These are phyloP conservation scores for Ammodytes marinus DNA, from an alignment of 2,113 vertebrate species.

Conservation along the genomic window DNA sequence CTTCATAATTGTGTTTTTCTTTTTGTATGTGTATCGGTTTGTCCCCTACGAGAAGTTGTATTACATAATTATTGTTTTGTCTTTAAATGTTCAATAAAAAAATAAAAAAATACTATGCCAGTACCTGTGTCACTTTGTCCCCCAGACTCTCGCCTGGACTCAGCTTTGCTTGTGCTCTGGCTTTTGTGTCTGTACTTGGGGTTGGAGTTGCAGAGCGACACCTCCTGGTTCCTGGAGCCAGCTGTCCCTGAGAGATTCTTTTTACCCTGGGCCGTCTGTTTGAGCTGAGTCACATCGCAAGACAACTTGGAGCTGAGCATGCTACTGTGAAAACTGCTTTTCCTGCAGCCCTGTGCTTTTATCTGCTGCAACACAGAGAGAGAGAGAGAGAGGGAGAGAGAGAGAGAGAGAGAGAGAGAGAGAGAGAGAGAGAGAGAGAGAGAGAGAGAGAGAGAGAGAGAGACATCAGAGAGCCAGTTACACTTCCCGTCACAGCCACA, in stretches of 20 bases:
- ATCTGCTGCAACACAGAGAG: slow-evolving; percentile 80
- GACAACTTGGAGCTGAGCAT: slow-evolving; percentile 82
- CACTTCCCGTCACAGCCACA: slow-evolving; percentile 50
- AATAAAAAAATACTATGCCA: neutral
- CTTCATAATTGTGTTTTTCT: too few relatives aligned
- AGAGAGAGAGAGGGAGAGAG: slow-evolving; percentile 48
- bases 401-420: slow-evolving; percentile 30
- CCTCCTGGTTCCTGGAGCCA: slow-evolving; percentile 87
- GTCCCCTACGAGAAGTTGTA: too few relatives aligned
- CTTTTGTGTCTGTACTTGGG: slow-evolving; percentile 87
- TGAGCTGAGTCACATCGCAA: slow-evolving; percentile 86
- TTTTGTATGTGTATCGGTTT: too few relatives aligned
- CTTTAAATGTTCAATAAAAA: too few relatives aligned
- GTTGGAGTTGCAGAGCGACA: slow-evolving; percentile 79
- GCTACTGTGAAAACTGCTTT: slow-evolving; percentile 74
- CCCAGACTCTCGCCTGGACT: slow-evolving; percentile 80
- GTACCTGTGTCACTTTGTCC: slow-evolving; percentile 84
- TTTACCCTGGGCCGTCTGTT: slow-evolving; percentile 89
- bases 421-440: slow-evolving; percentile 46
- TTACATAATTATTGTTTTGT: too few relatives aligned
- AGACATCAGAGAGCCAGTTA: slow-evolving; percentile 58
- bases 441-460: slow-evolving; percentile 18
- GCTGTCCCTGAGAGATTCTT: slow-evolving; percentile 80
- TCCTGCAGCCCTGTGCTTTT: slow-evolving; percentile 86
- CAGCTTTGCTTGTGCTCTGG: slow-evolving; percentile 81